Evolutionary conservation across 2,113 vertebrate species (phyloP), one percentile per base, ranked within the genome.

Genomic region (Ageneiosus marmoratus): DNA sequence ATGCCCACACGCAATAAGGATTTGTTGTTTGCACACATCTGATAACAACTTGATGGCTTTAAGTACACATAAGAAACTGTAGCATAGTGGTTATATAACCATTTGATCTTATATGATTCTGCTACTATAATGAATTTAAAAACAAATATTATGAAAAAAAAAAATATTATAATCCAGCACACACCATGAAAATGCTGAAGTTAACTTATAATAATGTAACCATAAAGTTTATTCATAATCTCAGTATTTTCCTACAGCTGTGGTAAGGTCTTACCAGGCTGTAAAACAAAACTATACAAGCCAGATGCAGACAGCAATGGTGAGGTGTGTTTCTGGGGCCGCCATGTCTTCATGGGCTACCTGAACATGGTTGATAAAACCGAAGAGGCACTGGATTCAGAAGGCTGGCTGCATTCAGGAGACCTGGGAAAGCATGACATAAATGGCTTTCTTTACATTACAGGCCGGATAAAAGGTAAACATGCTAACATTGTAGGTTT

Each of bases 311-410:
- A 94, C 0, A 93, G 93, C 8, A 92, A 85, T 51, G 94, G 94
- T n/a, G 94, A 95, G 87, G 83, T 95, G 27, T 95, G 94, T 83
- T 93, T 95, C 84, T 95, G 94, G 94, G 95, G 95, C 3, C 92
- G 95, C 0, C 84, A 96, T 18, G 74, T 96, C 56, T 96, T 95
- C 51, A 95, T 96, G 95, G 95, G 95, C 48, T 96, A 95, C 89
- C 84, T 95, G 51, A 91, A 93, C 80, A 91, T 92, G 92, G 82
- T 89, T 0, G 93, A 95, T 0, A 92, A 93, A 88, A 95, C 92
- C 0, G 10, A 70, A 0, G 93, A 94, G 74, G 90, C 94, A 0
- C 56, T 96, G 3, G 94, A 95, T 77, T 50, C 89, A 9, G 89
- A 93, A 0, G 94, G 95, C 32, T 95, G 94, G 94, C 92, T 95